Base-by-base conservation (phyloP, 2,888 invertebrate genomes). In the Morpho achilles region DNA sequence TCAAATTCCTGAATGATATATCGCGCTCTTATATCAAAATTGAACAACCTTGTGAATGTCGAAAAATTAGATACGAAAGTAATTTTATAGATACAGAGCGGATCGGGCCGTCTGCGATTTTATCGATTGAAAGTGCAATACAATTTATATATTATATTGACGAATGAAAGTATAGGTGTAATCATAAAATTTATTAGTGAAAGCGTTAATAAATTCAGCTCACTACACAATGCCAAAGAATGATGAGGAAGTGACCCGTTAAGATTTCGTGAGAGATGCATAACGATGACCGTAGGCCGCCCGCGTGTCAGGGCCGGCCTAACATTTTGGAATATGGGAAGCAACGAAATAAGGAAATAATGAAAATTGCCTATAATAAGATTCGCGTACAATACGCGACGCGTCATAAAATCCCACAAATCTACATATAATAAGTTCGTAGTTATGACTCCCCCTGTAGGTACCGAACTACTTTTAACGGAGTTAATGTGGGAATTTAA, bases 181-280 rank as follows among this genome's bases (percentile, higher is more conserved):
- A 63, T 65, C 58, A 54, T 60, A 64, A 64, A 60, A 64, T 59
- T 52, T 60, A 52, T 60, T 72, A 77, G 76, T 77, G 74, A 66
- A 76, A 75, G 74, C 76, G 66, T 73, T 71, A 69, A 77, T 72
- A 76, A 82, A 79, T 77, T 79, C 79, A 85, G 86, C 87, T 87
- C 89, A 87, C 86, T 88, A 83, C 78, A 86, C 81, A 88, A 89
- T 88, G 87, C 89, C 89, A 89, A 89, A 89, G 89, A 89, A 84
- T 78, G 84, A 80, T 75, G 72, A 80, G 74, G 77, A 80, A 77
- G 73, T 76, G 81, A 77, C 74, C 61, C 58, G 66, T 71, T 76
- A 76, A 78, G 74, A 73, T 73, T 77, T 77, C 75, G 74, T 16
- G 16, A 16, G 16, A 16, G 16, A 76, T 72, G 78, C 76, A 75